Evolutionary conservation across 1,140 invertebrate species (phyloP).

Genomic region (Danaus plexippus): DNA sequence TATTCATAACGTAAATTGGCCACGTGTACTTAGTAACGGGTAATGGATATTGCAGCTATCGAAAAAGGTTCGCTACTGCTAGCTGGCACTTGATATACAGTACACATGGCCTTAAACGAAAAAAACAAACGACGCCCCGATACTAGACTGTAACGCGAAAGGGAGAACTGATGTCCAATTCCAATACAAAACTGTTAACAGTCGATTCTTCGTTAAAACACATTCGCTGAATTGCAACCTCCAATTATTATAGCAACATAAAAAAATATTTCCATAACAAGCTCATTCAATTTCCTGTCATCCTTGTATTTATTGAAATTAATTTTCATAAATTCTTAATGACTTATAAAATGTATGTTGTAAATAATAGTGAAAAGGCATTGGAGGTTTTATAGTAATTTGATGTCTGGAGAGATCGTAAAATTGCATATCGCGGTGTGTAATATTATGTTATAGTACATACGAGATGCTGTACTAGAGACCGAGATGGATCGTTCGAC

Average conservation of each 20-base stretch:
- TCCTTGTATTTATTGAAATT: no score
- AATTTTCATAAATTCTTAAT: no score
- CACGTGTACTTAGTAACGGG: constrained; percentile 35
- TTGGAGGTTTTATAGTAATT: not conserved
- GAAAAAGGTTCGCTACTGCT: constrained; percentile 20
- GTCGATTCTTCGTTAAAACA: not conserved
- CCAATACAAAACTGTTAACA: constrained; percentile 4
- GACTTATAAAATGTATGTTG: no score
- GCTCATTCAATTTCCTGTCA: no score
- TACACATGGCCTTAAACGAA: constrained; percentile 7
- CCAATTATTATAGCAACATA: no score
- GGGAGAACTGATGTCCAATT: constrained; percentile 4
- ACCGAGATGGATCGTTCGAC: constrained; percentile 5
- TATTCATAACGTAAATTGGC: constrained; percentile 49
- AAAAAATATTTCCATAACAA: no score
- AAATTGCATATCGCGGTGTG: constrained; percentile 3
- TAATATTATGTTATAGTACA: not conserved
- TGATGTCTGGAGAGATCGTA: constrained; percentile 1
- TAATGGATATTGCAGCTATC: constrained; percentile 33
- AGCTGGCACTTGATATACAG: constrained; percentile 5
- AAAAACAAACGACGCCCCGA: constrained; percentile 3
- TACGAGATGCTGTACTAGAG: constrained; percentile 10
- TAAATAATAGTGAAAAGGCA: not conserved
- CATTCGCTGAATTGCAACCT: not conserved
- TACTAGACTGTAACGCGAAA: constrained; percentile 5